Conservation (phyloP, 2,888 invertebrate genomes). For the Hydropsyche betteni region DNA sequence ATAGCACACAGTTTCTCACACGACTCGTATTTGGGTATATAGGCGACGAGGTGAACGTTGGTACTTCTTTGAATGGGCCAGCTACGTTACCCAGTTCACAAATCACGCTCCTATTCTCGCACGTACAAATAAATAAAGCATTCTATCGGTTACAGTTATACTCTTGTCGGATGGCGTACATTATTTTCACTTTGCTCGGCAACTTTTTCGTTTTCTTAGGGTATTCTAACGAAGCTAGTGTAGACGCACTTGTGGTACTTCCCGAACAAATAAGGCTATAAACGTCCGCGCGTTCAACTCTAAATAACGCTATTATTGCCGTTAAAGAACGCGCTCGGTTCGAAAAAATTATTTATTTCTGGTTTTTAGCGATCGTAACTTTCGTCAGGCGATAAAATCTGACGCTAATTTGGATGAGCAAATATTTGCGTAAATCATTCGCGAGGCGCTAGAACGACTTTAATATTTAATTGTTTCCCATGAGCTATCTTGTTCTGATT, state of each 20-base stretch:
- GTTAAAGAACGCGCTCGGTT: neutral
- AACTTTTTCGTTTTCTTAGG: conserved; percentile 5
- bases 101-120: conserved; percentile 39
- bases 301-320: neutral
- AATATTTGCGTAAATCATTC: conserved; percentile 5
- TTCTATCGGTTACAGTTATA: conserved; percentile 32
- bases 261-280: conserved; percentile 12
- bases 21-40: conserved; percentile 26
- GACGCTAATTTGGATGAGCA: conserved; percentile 10
- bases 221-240: neutral
- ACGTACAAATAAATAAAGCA: neutral
- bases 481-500: no score
- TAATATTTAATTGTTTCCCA: no score
- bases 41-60: conserved; percentile 29
- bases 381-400: neutral
- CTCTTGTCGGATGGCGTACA: neutral
- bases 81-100: conserved; percentile 38
- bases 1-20: conserved; percentile 32
- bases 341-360: neutral
- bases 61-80: conserved; percentile 18
- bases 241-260: neutral
- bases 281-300: neutral
- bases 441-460: no score
- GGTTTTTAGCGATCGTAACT: neutral
- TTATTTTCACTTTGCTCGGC: neutral